phyloP scores from a whole-genome alignment of 1,140 invertebrate species.

The Mylabris phalerata region DNA sequence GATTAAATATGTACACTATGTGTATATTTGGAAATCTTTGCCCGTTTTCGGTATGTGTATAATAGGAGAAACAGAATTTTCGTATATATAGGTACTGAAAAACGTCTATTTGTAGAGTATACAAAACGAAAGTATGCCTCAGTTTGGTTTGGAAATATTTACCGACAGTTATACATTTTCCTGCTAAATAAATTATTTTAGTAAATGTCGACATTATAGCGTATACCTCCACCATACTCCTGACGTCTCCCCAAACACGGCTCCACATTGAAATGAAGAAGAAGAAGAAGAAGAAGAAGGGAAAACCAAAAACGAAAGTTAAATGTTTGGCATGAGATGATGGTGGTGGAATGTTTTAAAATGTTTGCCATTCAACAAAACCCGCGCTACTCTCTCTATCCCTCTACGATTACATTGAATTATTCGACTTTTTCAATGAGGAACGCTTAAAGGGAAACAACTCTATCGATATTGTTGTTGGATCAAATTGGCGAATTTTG shows the following conservation, averaged over 20 bases:
- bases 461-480: too few species aligned
- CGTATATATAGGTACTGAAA: conserved; percentile 17
- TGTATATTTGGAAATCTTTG: conserved; percentile 34
- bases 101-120: conserved; percentile 39
- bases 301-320: conserved; percentile 33
- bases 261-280: conserved; percentile 8
- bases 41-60: conserved; percentile 11
- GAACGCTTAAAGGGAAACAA: too few species aligned
- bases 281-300: conserved; percentile 33
- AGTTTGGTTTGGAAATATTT: conserved; percentile 42
- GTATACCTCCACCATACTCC: conserved; percentile 8
- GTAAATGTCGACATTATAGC: conserved; percentile 40
- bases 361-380: conserved; percentile 19
- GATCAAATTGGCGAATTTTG: too few species aligned
- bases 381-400: too few species aligned
- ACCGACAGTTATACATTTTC: conserved; percentile 44
- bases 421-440: too few species aligned
- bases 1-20: conserved; percentile 37
- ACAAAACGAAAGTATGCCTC: conserved; percentile 41
- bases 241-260: too few species aligned
- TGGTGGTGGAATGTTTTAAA: conserved; percentile 31
- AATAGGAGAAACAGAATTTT: conserved; percentile 35
- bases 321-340: conserved; percentile 36
- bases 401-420: too few species aligned
- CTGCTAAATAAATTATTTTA: conserved; percentile 44